Conservation (phyloP, 2,888 invertebrate species). For the Pristionchus entomophagus region DNA sequence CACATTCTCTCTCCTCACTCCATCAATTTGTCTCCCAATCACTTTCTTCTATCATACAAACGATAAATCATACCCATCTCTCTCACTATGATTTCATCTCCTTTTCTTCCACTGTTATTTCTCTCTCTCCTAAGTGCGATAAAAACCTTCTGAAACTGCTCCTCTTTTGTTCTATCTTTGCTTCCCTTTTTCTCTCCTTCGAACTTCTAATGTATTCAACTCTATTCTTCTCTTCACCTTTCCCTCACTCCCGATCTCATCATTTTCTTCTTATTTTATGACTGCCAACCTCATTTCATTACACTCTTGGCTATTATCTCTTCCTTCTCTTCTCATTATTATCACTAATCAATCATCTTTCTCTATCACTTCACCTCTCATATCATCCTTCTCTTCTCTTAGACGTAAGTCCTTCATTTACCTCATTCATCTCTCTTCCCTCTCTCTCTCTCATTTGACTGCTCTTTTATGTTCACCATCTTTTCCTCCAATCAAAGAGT, state of each 20-base stretch:
- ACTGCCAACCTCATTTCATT: slow-evolving; percentile 26
- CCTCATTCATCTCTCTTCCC: not conserved
- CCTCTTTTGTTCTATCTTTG: not conserved
- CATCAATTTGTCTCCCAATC: not conserved
- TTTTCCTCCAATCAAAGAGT: not conserved
- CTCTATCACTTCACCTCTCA: not conserved
- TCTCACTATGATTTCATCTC: not conserved
- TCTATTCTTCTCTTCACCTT: slow-evolving; percentile 17
- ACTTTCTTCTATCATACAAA: slow-evolving; percentile 26
- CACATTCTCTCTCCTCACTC: slow-evolving; percentile 9
- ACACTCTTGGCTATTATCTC: not conserved
- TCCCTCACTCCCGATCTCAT: slow-evolving; percentile 19
- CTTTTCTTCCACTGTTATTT: not conserved
- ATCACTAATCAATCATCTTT: slow-evolving; percentile 21
- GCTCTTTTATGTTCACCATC: not conserved
- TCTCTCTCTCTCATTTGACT: slow-evolving; percentile 7
- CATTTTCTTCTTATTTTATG: slow-evolving; percentile 16
- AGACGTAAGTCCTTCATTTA: not conserved
- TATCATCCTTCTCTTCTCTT: not conserved
- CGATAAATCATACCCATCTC: slow-evolving; percentile 9
- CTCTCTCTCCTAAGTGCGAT: not conserved
- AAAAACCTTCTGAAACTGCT: slow-evolving; percentile 25
- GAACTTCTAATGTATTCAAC: slow-evolving; percentile 27
- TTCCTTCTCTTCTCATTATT: slow-evolving; percentile 3
- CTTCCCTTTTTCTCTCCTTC: not conserved